Evolutionary conservation across 1,140 invertebrate genomes (phyloP).

Genomic region (Sycophila sp.): DNA sequence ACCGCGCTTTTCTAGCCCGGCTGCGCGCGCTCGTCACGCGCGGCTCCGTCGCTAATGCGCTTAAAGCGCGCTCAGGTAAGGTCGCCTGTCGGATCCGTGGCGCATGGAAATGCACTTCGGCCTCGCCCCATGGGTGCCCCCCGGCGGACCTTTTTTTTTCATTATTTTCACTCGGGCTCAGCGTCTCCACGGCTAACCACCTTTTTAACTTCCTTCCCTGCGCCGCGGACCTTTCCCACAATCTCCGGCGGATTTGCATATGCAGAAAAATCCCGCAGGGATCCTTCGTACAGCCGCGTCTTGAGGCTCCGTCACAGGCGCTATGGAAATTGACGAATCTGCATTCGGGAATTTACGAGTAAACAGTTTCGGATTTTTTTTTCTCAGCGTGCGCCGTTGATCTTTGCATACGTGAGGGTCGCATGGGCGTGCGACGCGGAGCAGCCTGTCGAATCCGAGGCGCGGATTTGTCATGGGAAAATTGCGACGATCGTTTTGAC

Average conservation of each 20-base stretch:
- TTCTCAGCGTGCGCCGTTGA: background rate
- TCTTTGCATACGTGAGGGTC: background rate
- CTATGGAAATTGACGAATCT: constrained; percentile 22
- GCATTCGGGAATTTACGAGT: constrained; percentile 24
- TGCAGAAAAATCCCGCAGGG: constrained; percentile 25
- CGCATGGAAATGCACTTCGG: constrained; percentile 38
- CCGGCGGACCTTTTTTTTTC: constrained; percentile 39
- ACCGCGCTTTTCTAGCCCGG: too few species aligned
- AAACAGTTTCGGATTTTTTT: constrained; percentile 30
- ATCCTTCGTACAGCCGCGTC: background rate
- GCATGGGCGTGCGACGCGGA: background rate
- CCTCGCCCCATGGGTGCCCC: background rate
- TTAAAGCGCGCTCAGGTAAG: constrained; percentile 38
- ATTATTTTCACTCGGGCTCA: background rate
- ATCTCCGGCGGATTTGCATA: constrained; percentile 34
- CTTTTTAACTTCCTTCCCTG: constrained; percentile 25
- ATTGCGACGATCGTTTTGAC: too few species aligned
- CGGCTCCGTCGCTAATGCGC: constrained; percentile 55
- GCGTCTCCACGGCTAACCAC: constrained; percentile 39
- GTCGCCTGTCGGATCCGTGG: constrained; percentile 49
- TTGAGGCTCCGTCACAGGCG: background rate
- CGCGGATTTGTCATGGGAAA: constrained; percentile 19
- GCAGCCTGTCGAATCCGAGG: background rate
- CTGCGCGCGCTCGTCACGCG: constrained; percentile 49
- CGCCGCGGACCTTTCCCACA: constrained; percentile 11